Base-by-base conservation (phyloP, 23 tunicate species). In the Trididemnum nubilum region DNA sequence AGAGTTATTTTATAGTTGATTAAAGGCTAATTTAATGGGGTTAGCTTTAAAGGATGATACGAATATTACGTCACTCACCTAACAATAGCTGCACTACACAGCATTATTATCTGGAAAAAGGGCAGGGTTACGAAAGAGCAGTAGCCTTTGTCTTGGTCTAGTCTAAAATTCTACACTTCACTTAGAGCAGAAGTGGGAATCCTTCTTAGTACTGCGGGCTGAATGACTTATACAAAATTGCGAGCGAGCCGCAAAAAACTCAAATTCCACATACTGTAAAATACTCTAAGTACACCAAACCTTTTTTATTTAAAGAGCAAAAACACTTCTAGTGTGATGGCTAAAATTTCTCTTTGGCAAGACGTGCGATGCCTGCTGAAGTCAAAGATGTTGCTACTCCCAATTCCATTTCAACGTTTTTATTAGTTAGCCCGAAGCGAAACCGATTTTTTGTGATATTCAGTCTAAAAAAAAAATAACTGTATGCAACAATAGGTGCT, bases 331-430 rank as follows among this genome's bases (percentile, higher is more conserved):
- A 49, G 57, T 49, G 57, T 49, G 57, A 49, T 49, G 57, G 57
- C 57, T 49, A 18, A 49, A 49, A 49, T 12, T 49, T 49, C 57
- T 49, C 57, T 49, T 18, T 49, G 57, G 57, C 18, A 49, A 49
- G 57, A 49, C 57, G 15, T 9, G 57, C 57, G 57, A 49, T 49
- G 57, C 18, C 57, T 49, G 57, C 57, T 18, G 57, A 49, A 49
- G 57, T 49, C 71, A 60, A 74, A 38, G 79, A 74, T 74, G 79
- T 36, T n/a, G 79, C 79, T 15, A 74, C 79, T 74, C 79, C 4
- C 63, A 74, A 74, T 25, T 74, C 9, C 79, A 74, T 74, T 21
- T 40, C 60, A 36, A 74, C 60, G 60, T 74, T 74, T 74, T 74
- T 31, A 40, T 74, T 27, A 37, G 79, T 74, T 37, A 74, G 30